Percentiles rank a stretch among this genome's conserved stretches.
Conservation (phyloP, 2,797 vertebrate species). For the Sebastes minor region DNA sequence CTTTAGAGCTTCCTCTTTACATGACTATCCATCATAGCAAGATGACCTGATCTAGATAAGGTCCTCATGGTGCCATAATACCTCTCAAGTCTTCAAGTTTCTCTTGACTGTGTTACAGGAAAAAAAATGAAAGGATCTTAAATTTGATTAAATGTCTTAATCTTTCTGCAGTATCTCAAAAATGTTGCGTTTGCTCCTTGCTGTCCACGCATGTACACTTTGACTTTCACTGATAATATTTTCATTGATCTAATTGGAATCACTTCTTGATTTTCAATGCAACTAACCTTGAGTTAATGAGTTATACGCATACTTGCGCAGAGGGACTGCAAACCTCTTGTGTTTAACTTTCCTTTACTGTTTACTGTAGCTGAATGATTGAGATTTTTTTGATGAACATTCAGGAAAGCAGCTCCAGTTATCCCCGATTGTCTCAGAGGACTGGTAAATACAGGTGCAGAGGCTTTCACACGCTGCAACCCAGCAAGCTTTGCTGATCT, state of each 20-base stretch:
- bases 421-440: slow-evolving; percentile 44
- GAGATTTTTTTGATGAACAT: slow-evolving; percentile 13
- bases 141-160: slow-evolving; percentile 1
- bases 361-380: not conserved
- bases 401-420: slow-evolving; percentile 21
- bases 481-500: slow-evolving; percentile 67
- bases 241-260: slow-evolving; percentile 5
- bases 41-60: slow-evolving; percentile 52
- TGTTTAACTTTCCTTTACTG: not conserved
- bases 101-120: slow-evolving; percentile 1
- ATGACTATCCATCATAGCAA: slow-evolving; percentile 51
- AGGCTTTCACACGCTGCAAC: slow-evolving; percentile 64
- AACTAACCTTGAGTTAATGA: not conserved
- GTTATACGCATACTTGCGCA: not conserved
- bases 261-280: not conserved
- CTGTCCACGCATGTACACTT: not conserved
- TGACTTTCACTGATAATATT: not conserved
- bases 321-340: not conserved
- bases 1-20: slow-evolving; percentile 62
- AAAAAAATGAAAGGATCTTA: not conserved
- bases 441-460: slow-evolving; percentile 61
- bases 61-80: slow-evolving; percentile 30
- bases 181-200: not conserved
- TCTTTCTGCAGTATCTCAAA: slow-evolving; percentile 2
- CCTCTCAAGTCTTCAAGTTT: slow-evolving; percentile 5